Percentiles rank a stretch among this genome's conserved stretches.
These are phyloP conservation scores for Actinemys pallida DNA, from an alignment of 2,113 vertebrate genomes.

Conservation along the genomic window DNA sequence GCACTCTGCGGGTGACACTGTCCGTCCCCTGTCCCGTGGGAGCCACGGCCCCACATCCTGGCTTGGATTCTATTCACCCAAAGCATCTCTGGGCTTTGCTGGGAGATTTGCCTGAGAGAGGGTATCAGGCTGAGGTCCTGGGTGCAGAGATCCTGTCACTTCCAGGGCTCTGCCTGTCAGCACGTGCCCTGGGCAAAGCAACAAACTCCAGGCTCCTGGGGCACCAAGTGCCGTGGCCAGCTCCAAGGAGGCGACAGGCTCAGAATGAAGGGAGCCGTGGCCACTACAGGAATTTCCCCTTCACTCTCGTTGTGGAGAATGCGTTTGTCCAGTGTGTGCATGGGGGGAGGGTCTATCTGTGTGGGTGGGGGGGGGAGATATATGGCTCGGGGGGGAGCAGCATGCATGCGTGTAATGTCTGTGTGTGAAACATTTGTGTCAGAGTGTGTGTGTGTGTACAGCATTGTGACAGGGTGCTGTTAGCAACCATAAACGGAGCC, in stretches of 20 bases:
- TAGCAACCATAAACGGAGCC: background rate
- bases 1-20: background rate
- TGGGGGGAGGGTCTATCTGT: background rate
- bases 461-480: background rate
- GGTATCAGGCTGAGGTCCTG: background rate
- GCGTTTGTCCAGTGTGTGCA: background rate
- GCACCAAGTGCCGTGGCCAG: background rate
- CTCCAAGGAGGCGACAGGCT: background rate
- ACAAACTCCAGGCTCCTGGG: background rate
- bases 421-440: background rate
- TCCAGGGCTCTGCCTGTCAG: accelerated
- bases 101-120: background rate
- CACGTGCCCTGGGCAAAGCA: accelerated
- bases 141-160: background rate
- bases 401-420: background rate
- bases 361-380: no score
- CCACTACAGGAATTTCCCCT: background rate
- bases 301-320: constrained; percentile 2
- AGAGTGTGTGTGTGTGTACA: accelerated
- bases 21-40: background rate
- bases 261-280: background rate
- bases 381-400: no score
- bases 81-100: background rate
- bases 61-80: accelerated
- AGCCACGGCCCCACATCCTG: background rate